These are phyloP conservation scores for Nymphalis polychloros DNA, from an alignment of 2,888 invertebrate species.

Conservation along the genomic window DNA sequence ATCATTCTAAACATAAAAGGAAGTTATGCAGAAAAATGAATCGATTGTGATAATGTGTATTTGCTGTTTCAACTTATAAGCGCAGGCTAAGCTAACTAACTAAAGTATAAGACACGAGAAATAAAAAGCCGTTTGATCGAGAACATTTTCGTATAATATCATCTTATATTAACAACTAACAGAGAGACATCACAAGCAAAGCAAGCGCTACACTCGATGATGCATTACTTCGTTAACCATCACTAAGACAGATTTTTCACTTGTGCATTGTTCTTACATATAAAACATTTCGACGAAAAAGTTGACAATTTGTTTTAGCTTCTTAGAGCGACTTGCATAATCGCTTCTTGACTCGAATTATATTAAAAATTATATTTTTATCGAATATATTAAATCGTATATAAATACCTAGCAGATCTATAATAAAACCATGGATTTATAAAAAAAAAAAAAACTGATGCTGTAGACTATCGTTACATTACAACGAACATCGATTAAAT, in stretches of 20 bases:
- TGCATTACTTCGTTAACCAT: conserved; percentile 26
- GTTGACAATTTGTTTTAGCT: conserved; percentile 10
- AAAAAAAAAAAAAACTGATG: conserved; percentile 20
- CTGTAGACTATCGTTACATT: conserved; percentile 23
- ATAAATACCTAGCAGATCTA: conserved; percentile 76
- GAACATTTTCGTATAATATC: conserved; percentile 75
- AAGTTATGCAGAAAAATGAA: background rate
- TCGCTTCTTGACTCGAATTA: conserved; percentile 36
- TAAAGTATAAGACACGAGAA: conserved; percentile 40
- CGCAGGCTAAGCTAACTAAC: conserved; percentile 17
- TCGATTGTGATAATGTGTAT: background rate
- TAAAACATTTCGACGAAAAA: conserved; percentile 32
- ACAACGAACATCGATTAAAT: conserved; percentile 37
- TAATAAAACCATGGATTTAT: conserved; percentile 26
- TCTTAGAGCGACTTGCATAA: conserved; percentile 3
- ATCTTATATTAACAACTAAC: conserved; percentile 70
- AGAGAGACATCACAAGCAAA: conserved; percentile 64
- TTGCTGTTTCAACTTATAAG: background rate
- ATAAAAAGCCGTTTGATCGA: conserved; percentile 57
- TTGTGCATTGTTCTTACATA: conserved; percentile 40
- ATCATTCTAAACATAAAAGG: background rate
- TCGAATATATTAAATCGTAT: conserved; percentile 24
- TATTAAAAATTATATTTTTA: background rate
- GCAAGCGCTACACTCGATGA: conserved; percentile 38
- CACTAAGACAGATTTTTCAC: conserved; percentile 33